These are phyloP conservation scores for Eonycteris spelaea DNA, from an alignment of 2,113 vertebrate species.

Conservation along the genomic window DNA sequence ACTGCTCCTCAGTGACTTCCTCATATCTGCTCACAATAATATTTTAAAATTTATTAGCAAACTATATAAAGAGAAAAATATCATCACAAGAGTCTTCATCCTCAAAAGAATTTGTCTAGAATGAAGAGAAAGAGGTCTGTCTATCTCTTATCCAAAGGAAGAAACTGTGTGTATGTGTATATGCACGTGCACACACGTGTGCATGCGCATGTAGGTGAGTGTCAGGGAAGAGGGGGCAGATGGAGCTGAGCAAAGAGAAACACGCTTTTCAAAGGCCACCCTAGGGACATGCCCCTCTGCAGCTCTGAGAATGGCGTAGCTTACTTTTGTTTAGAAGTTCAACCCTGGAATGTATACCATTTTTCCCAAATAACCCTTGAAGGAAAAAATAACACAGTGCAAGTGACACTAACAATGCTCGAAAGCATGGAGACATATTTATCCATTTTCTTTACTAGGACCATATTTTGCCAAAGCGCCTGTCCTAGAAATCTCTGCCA, in stretches of 20 bases:
- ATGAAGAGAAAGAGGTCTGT: neutral
- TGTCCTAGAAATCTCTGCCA: neutral
- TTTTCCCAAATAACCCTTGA: neutral
- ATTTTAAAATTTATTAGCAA: neutral
- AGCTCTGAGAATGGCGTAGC: neutral
- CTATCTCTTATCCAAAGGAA: neutral
- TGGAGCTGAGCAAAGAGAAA: neutral
- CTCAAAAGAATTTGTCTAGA: neutral
- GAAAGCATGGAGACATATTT: neutral
- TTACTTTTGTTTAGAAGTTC: conserved; percentile 20
- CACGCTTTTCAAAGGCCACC: neutral
- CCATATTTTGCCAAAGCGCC: neutral
- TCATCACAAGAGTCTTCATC: neutral
- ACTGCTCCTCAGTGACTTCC: neutral
- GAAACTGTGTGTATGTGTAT: neutral
- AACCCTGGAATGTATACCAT: neutral
- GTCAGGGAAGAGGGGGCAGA: neutral
- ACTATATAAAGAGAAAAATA: neutral
- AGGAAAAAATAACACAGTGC: neutral
- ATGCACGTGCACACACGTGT: too few species aligned
- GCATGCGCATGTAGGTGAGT: too few species aligned
- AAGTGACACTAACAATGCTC: neutral
- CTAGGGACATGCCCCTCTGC: neutral
- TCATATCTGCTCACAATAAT: neutral
- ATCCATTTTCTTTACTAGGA: neutral